Evolutionary conservation across 2,888 invertebrate species (phyloP), one percentile per base, ranked within the genome.

Genomic region (Yponomeuta evonymella): DNA sequence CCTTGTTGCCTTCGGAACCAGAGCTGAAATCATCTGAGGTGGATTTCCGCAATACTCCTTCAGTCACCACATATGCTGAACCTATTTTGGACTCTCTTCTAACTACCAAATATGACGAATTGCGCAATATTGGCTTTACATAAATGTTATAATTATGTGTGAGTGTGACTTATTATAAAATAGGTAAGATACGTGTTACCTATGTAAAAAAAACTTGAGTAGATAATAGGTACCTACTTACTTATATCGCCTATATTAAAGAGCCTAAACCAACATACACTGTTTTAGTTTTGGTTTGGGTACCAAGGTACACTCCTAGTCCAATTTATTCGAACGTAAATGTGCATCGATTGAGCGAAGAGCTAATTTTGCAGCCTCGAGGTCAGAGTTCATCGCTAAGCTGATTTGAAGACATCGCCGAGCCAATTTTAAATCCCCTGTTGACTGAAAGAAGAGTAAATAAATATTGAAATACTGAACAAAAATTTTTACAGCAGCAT

Each of bases 401-500:
- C 89, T 87, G 30, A 88, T 85, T 77, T 89, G 88, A 63, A 92
- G 76, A 73, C 92, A 90, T 51, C 92, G 85, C n/a, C 86, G 83
- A 9, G 89, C 85, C 12, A 92, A 79, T 3, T 78, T 81, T 73
- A 88, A 78, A 72, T 93, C 92, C 69, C 92, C 93, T 73, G 93
- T 89, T 4, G 91, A 88, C 92, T 93, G 75, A 73, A 78, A 76
- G 76, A 67, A 23, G 10, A n/a, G 5, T 43, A 43, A 43, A 43
- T 43, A 43, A 43, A 43, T 43, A 43, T 43, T 43, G 43, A 43
- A 43, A 43, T 43, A 43, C 8, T 43, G 43, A 43, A 8, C 43
- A 43, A 43, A 0, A 8, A 43, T 5, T 5, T 43, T 43, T 43
- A 8, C 43, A 43, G 43, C 1, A 8, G 43, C 43, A 8, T 43